A percentile compares a stretch with the other conserved stretches of the same genome.
Evolutionary conservation across 2,888 invertebrate genomes (phyloP).

Genomic region (Sinohyriopsis cumingii): DNA sequence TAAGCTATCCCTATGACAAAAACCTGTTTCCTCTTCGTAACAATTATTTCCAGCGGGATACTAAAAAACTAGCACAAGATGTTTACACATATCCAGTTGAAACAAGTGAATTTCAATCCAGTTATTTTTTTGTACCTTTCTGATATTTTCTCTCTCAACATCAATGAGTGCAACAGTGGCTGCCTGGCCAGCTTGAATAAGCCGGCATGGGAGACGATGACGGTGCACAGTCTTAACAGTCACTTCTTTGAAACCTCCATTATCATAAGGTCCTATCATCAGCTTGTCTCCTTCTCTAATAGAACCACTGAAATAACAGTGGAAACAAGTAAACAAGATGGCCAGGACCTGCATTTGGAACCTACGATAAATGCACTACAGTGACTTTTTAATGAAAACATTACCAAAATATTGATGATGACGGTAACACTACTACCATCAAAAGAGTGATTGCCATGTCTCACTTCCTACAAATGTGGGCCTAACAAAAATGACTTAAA

Average conservation of each 20-base stretch:
- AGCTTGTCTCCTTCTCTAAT: slow-evolving; percentile 83
- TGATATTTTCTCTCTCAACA: slow-evolving; percentile 53
- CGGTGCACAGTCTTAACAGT: slow-evolving; percentile 89
- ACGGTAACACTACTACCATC: no score
- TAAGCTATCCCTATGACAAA: no score
- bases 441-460: no score
- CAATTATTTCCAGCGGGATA: no score
- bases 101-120: background rate
- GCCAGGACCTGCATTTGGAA: no score
- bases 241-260: slow-evolving; percentile 80
- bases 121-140: slow-evolving; percentile 60
- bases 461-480: no score
- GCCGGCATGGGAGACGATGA: slow-evolving; percentile 90
- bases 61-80: no score
- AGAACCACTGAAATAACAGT: slow-evolving; percentile 80
- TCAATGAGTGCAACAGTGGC: slow-evolving; percentile 84
- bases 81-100: background rate
- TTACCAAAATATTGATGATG: no score
- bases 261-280: slow-evolving; percentile 73
- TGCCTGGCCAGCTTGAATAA: slow-evolving; percentile 91
- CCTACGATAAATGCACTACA: background rate
- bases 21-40: no score
- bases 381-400: no score
- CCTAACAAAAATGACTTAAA: no score
- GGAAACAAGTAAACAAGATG: background rate